Percentiles rank a stretch among this genome's conserved stretches.
These are phyloP conservation scores for Elachura formosa DNA, from an alignment of 2,113 vertebrate genomes.

Conservation along the genomic window DNA sequence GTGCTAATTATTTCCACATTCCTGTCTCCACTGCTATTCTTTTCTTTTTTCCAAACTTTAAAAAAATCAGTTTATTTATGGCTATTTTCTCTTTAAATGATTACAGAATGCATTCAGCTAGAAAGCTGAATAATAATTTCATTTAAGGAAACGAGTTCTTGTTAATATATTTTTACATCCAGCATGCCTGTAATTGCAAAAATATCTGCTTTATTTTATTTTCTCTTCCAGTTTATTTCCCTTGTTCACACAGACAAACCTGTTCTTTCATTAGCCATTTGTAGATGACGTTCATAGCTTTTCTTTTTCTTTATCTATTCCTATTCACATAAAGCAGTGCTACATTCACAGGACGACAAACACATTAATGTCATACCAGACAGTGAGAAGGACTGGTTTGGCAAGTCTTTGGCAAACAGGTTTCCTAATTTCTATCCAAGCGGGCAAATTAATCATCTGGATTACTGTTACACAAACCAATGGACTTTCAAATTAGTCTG, in stretches of 20 bases:
- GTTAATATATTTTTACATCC: neutral
- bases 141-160: neutral
- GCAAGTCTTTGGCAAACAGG: conserved; percentile 15
- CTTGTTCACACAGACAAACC: neutral
- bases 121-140: neutral
- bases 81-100: neutral
- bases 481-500: neutral
- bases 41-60: neutral
- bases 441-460: neutral
- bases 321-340: neutral
- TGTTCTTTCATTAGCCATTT: neutral
- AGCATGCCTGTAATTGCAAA: neutral
- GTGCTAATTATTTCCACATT: neutral
- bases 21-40: neutral
- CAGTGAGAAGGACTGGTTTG: conserved; percentile 32
- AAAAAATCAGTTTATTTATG: neutral
- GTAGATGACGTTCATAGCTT: neutral
- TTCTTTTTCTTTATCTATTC: neutral
- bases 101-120: neutral
- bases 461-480: neutral
- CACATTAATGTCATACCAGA: neutral
- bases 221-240: neutral
- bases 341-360: neutral
- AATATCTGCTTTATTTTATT: neutral
- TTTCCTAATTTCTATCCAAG: conserved; percentile 11